phyloP scores from a whole-genome alignment of 35 echinoderm and acorn worm species.

The Ophioderma brevispina region DNA sequence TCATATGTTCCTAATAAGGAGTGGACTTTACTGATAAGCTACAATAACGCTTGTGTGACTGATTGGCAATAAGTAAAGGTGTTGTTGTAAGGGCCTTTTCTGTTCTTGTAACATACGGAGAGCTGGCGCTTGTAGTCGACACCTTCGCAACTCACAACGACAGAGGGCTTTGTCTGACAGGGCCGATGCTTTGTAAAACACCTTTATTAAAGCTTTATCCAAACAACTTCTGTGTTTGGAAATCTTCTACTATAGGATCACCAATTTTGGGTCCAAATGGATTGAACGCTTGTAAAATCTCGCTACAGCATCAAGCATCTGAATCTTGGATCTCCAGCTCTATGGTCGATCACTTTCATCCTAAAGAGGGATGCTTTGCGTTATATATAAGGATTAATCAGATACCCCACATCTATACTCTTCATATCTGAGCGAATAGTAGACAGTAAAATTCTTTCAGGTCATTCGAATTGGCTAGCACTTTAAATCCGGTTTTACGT shows the following conservation, averaged over 20 bases:
- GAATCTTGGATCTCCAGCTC: not conserved
- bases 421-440: not conserved
- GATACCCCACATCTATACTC: not conserved
- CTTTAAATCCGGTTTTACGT: not conserved
- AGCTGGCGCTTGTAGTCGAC: not conserved
- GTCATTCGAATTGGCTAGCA: not conserved
- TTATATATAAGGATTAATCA: not conserved
- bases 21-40: not conserved
- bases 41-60: not conserved
- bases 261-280: not conserved
- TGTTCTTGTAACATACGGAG: not conserved
- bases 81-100: not conserved
- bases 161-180: not conserved
- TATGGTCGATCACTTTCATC: not conserved
- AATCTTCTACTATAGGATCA: not conserved
- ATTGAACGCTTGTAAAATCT: not conserved
- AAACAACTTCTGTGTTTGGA: not conserved
- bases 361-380: not conserved
- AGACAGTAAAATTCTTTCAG: not conserved
- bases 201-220: not conserved
- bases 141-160: not conserved
- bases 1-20: not conserved
- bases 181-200: not conserved
- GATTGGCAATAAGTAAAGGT: not conserved
- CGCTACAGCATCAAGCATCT: conserved; percentile 1